Base-by-base conservation (phyloP, 2,888 invertebrate genomes). In the Epicampocera succincta region DNA sequence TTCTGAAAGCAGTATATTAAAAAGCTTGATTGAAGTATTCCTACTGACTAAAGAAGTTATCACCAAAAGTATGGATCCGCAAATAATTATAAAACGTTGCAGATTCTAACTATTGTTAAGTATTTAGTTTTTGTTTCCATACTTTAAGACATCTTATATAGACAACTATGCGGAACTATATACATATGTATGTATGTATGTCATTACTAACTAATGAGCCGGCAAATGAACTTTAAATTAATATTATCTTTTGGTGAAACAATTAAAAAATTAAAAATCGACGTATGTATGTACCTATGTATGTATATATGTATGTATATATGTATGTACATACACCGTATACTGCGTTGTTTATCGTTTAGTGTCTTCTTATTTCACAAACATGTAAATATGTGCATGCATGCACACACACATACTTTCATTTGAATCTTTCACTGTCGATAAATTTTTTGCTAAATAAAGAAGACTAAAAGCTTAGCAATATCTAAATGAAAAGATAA, bases 161-260 rank as follows among this genome's bases (percentile, higher is more conserved):
- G n/a, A n/a, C n/a, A n/a, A n/a, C n/a, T 2, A 25, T 25, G 25
- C 5, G 25, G 25, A 25, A n/a, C n/a, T n/a, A n/a, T n/a, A n/a
- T 25, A 25, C 25, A 25, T 5, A 25, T 25, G 25, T 25, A 25
- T 25, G 25, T 25, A 25, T 5, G 25, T 25, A 33, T 33, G 33
- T 33, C 19, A 40, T 44, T 15, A 3, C 44, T 60, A 60, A n/a
- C n/a, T n/a, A n/a, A n/a, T n/a, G 17, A 25, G 11, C 25, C 42
- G 42, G 60, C 12, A 25, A 44, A 21, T 58, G 19, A 38, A n/a
- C 15, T 38, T 58, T 71, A 12, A 71, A 58, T 15, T 15, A 69
- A 69, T 60, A 33, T 15, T 12, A 38, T 60, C 58, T 40, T 71
- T 38, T 25, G 0, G 38, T 12, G n/a, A 6, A 12, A 25, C 13